Base-by-base conservation (phyloP, 2,888 invertebrate genomes). In the Gandaritis pyraliata region DNA sequence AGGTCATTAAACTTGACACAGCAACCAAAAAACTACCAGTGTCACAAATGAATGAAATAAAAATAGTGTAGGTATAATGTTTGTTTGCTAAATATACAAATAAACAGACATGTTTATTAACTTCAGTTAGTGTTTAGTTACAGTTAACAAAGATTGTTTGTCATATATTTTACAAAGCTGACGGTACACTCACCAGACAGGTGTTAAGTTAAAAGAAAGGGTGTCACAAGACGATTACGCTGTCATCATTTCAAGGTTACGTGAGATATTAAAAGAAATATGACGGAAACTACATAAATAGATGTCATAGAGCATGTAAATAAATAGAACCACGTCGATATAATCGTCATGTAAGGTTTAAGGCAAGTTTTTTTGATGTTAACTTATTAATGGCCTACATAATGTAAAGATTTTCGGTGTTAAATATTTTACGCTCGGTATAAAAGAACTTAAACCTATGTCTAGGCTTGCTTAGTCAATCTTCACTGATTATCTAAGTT, bases 111-210 rank as follows among this genome's bases (percentile, higher is more conserved):
- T 46, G 43, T 54, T 54, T 50, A 39, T 11, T 12, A 1, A 36
- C 12, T 38, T 45, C 18, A 41, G 33, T 33, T 33, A 45, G 7
- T 48, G 47, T 57, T 43, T 50, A 57, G 49, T 41, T 11, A 43
- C 36, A 39, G 49, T 29, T 15, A 61, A 56, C 55, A 56, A 6
- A 33, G 10, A 33, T 38, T 16, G 30, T 43, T 55, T 18, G 18
- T 36, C 30, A 38, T 10, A 46, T 45, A 61, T 50, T 18, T 47
- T 3, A 30, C 10, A 46, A 46, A 56, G 56, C 51, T 16, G 23
- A 15, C 8, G 46, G 36, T 11, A 61, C 45, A 61, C 61, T 13
- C 13, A 46, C 33, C 15, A 15, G 56, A 56, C 61, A 56, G 36
- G 1, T 51, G 33, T 50, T 23, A 16, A 18, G 11, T n/a, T n/a